Percentiles rank a stretch among this genome's conserved stretches.
phyloP scores from a whole-genome alignment of 2,888 invertebrate genomes.

The Euclidia mi region DNA sequence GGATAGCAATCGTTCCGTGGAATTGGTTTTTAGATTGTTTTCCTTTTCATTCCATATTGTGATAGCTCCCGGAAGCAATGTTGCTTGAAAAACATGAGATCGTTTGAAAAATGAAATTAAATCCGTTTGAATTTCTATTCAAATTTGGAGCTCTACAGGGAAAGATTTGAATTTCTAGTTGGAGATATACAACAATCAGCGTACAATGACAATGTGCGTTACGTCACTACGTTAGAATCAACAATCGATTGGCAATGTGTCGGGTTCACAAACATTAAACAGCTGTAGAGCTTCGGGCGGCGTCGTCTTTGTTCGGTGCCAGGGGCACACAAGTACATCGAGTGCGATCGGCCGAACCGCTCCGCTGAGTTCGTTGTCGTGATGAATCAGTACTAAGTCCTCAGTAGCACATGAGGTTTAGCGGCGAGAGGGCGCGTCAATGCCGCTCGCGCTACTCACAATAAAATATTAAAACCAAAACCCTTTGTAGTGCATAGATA shows the following conservation, averaged over 20 bases:
- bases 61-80: background rate
- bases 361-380: slow-evolving; percentile 74
- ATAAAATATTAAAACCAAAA: slow-evolving; percentile 57
- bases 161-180: slow-evolving; percentile 1
- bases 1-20: slow-evolving; percentile 1
- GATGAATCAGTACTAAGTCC: slow-evolving; percentile 58
- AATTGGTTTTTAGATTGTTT: background rate
- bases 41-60: background rate
- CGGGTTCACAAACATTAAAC: slow-evolving; percentile 85
- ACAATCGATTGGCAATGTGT: slow-evolving; percentile 79
- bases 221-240: slow-evolving; percentile 65
- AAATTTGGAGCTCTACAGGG: too few species aligned
- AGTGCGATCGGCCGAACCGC: slow-evolving; percentile 54
- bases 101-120: background rate
- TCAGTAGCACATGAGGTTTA: slow-evolving; percentile 64
- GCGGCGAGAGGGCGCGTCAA: slow-evolving; percentile 41
- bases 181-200: background rate
- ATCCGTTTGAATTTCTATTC: too few species aligned
- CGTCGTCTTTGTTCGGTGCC: slow-evolving; percentile 78
- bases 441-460: slow-evolving; percentile 52
- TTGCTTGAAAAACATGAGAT: background rate
- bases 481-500: slow-evolving; percentile 65
- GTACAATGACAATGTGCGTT: slow-evolving; percentile 45
- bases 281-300: slow-evolving; percentile 79
- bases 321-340: slow-evolving; percentile 56